phyloP scores from a whole-genome alignment of 2,888 invertebrate genomes.

The Mythimna pallens region DNA sequence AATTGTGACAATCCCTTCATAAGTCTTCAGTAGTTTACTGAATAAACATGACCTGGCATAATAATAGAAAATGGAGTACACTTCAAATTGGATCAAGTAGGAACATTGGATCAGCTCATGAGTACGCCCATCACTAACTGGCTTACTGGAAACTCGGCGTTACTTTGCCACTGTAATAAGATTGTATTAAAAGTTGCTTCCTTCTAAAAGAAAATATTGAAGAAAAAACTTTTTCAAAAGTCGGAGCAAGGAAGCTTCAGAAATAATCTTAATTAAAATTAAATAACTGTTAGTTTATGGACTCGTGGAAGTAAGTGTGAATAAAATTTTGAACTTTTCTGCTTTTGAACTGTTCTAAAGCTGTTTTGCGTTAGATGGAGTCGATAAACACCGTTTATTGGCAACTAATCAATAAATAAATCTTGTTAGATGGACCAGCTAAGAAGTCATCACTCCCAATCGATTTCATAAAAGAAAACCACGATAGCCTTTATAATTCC shows the following conservation, averaged over 20 bases:
- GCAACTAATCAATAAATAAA: background rate
- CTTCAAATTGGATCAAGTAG: slow-evolving; percentile 47
- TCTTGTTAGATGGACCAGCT: background rate
- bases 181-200: slow-evolving; percentile 23
- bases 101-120: slow-evolving; percentile 24
- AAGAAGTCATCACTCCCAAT: background rate
- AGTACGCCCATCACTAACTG: slow-evolving; percentile 23
- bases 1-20: background rate
- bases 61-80: slow-evolving; percentile 26
- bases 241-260: slow-evolving; percentile 4
- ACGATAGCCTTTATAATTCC: background rate
- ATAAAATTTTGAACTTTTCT: background rate
- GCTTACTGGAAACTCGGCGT: slow-evolving; percentile 16
- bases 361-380: background rate
- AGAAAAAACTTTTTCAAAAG: slow-evolving; percentile 28
- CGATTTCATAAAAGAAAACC: background rate
- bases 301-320: background rate
- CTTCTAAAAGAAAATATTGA: slow-evolving; percentile 1
- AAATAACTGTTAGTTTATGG: background rate
- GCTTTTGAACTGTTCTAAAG: background rate
- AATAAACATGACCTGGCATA: slow-evolving; percentile 5
- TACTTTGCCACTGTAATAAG: slow-evolving; percentile 3
- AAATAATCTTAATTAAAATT: slow-evolving; percentile 23
- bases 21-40: slow-evolving; percentile 11
- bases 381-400: background rate